These are phyloP conservation scores for Rhysida immarginata DNA, from an alignment of 1,140 invertebrate genomes.

Conservation along the genomic window DNA sequence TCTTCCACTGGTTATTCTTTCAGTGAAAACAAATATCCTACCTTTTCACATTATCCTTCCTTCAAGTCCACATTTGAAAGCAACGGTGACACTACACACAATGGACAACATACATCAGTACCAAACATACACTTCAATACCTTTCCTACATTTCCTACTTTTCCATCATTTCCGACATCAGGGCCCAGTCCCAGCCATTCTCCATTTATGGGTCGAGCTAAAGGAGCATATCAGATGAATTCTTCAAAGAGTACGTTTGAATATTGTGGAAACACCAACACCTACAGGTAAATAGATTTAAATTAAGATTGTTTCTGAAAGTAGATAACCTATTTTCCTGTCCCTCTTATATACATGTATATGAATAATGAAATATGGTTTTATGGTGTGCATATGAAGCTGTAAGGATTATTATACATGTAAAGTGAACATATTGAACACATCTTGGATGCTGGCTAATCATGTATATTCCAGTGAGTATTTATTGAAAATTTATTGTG, in stretches of 20 bases:
- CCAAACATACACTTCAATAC: background rate
- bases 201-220: background rate
- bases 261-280: background rate
- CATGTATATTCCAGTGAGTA: too few species aligned
- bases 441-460: too few species aligned
- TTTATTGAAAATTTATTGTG: too few species aligned
- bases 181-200: background rate
- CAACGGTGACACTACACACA: background rate
- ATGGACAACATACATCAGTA: background rate
- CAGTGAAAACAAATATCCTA: background rate
- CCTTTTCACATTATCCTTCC: background rate
- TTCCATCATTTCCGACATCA: background rate
- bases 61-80: background rate
- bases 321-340: too few species aligned
- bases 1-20: background rate
- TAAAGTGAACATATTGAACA: too few species aligned
- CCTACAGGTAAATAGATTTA: constrained; percentile 1
- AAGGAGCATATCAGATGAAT: background rate
- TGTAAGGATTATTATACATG: too few species aligned
- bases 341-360: too few species aligned
- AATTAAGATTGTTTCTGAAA: too few species aligned
- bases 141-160: background rate
- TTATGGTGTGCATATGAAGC: too few species aligned
- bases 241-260: constrained; percentile 1
- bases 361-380: too few species aligned